Conservation (phyloP, 2,888 invertebrate species). For the Amblyjoppa fuscipennis region DNA sequence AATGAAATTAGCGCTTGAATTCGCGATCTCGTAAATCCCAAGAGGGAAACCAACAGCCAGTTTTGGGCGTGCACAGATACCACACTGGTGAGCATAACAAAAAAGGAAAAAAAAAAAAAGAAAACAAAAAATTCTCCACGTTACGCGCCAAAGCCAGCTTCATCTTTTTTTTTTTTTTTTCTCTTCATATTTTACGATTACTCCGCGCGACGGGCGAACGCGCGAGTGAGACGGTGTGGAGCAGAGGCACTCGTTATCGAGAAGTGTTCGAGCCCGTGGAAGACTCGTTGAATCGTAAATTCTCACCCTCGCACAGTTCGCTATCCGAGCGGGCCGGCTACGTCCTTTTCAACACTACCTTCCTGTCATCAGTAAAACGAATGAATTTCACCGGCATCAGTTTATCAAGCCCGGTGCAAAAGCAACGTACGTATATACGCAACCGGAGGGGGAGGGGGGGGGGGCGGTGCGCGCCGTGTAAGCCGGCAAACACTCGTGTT, state of each 20-base stretch:
- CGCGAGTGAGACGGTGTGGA: slow-evolving; percentile 9
- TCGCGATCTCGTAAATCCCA: not conserved
- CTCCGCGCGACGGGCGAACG: slow-evolving; percentile 3
- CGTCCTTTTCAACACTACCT: slow-evolving; percentile 70
- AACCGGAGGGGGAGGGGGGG: not conserved
- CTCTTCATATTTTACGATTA: not conserved
- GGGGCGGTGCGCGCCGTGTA: slow-evolving; percentile 33
- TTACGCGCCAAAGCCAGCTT: not conserved
- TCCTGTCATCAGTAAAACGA: slow-evolving; percentile 76
- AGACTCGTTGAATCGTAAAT: slow-evolving; percentile 71
- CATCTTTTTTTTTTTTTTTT: slow-evolving; percentile 22
- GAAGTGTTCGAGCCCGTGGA: slow-evolving; percentile 48
- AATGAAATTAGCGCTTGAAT: not conserved
- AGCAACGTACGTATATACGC: slow-evolving; percentile 20
- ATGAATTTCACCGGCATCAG: slow-evolving; percentile 77
- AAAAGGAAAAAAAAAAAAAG: not conserved
- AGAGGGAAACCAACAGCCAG: not conserved
- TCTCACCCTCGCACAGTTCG: slow-evolving; percentile 66
- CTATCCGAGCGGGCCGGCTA: slow-evolving; percentile 36
- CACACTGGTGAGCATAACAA: not conserved
- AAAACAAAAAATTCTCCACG: not conserved
- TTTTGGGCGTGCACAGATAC: not conserved
- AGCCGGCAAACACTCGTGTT: slow-evolving; percentile 50
- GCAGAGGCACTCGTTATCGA: slow-evolving; percentile 55
- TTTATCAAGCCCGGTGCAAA: slow-evolving; percentile 72